A percentile compares a stretch with the other conserved stretches of the same genome.
These are phyloP conservation scores for Centropus unirufus DNA, from an alignment of 2,113 vertebrate genomes.

Conservation along the genomic window DNA sequence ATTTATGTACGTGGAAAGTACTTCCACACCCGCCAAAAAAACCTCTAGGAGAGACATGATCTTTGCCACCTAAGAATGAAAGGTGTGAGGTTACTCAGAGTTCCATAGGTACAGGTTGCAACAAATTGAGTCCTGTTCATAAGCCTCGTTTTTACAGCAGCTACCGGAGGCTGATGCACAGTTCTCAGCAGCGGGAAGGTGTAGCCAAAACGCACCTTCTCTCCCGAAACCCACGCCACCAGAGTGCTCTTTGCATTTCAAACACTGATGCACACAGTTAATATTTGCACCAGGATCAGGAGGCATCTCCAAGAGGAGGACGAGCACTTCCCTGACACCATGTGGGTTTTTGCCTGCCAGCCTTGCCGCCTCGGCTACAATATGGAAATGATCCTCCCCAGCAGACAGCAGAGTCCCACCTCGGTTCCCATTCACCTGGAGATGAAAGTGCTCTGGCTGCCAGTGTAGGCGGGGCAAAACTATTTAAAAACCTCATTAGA, in stretches of 20 bases:
- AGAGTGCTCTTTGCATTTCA: background rate
- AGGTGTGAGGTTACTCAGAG: background rate
- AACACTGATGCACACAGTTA: accelerated
- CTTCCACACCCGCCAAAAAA: background rate
- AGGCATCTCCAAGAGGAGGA: background rate
- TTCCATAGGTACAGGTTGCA: background rate
- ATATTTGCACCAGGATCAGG: accelerated
- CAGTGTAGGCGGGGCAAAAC: slow-evolving; percentile 58
- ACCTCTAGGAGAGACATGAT: background rate
- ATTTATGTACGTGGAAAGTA: background rate
- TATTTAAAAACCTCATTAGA: slow-evolving; percentile 69
- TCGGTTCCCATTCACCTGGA: slow-evolving; percentile 61
- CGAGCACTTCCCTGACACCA: background rate
- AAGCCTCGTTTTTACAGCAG: background rate
- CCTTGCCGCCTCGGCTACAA: background rate
- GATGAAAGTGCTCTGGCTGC: slow-evolving; percentile 60
- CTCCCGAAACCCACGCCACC: background rate
- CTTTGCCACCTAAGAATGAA: slow-evolving; percentile 29
- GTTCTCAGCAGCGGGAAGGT: background rate
- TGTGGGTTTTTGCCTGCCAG: background rate
- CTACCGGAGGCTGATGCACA: background rate
- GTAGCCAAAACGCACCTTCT: background rate
- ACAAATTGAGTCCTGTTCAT: background rate
- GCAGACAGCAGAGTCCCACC: slow-evolving; percentile 53
- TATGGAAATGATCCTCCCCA: slow-evolving; percentile 45